Percentiles rank a stretch among this genome's conserved stretches.
Conservation (phyloP, 2,888 invertebrate genomes). For the Maniola hyperantus region DNA sequence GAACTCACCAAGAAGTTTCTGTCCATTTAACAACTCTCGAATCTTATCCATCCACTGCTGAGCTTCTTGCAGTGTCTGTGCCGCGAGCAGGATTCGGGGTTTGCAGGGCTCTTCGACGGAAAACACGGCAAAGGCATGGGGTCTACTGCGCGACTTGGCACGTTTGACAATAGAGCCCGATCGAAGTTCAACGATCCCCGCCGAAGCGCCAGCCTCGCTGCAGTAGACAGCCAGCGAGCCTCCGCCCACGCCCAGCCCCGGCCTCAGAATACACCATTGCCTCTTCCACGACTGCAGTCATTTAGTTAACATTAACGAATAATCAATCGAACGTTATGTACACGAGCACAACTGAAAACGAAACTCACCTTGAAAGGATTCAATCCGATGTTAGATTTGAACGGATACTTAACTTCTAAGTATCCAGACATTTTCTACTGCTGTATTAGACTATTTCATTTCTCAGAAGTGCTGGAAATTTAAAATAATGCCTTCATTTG, state of each 20-base stretch:
- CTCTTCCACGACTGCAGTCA: slow-evolving; percentile 83
- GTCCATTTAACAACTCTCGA: slow-evolving; percentile 73
- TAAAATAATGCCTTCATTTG: slow-evolving; percentile 29
- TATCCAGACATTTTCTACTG: slow-evolving; percentile 77
- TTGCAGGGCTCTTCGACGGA: slow-evolving; percentile 81
- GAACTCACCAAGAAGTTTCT: slow-evolving; percentile 64
- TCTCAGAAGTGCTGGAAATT: slow-evolving; percentile 36
- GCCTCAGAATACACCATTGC: slow-evolving; percentile 85
- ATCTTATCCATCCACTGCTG: slow-evolving; percentile 88
- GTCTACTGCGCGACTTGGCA: slow-evolving; percentile 86
- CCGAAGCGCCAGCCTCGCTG: slow-evolving; percentile 73
- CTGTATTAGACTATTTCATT: slow-evolving; percentile 30
- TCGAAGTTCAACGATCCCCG: slow-evolving; percentile 81
- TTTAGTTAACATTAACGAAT: slow-evolving; percentile 47
- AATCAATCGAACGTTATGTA: slow-evolving; percentile 44
- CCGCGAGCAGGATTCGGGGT: slow-evolving; percentile 85
- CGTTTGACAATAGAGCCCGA: slow-evolving; percentile 83
- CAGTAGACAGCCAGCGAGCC: slow-evolving; percentile 82
- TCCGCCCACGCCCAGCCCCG: slow-evolving; percentile 78
- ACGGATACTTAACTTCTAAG: slow-evolving; percentile 85
- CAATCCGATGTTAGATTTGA: slow-evolving; percentile 82
- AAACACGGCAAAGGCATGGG: slow-evolving; percentile 87
- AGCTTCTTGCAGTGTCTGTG: slow-evolving; percentile 84
- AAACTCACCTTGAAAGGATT: slow-evolving; percentile 85
- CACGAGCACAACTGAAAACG: slow-evolving; percentile 29